Percentiles rank a stretch among this genome's conserved stretches.
These are phyloP conservation scores for Alligator sinensis DNA, from an alignment of 2,113 vertebrate genomes.

Conservation along the genomic window DNA sequence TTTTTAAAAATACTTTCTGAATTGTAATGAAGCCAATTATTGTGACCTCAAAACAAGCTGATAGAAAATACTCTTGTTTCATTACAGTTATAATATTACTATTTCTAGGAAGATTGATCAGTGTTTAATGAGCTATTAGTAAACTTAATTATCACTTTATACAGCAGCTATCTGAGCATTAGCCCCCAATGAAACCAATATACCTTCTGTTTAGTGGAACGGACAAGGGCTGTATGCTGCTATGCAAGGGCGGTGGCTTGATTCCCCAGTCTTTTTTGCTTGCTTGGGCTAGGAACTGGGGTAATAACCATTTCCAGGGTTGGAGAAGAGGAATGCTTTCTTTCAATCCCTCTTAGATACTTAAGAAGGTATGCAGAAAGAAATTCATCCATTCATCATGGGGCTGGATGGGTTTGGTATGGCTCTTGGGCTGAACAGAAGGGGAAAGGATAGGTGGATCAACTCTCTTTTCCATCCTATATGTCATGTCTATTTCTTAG, in stretches of 20 bases:
- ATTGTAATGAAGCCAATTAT: constrained; percentile 71
- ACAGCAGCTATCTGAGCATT: neutral
- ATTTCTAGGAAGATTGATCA: constrained; percentile 67
- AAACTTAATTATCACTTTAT: constrained; percentile 61
- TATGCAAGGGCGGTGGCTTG: neutral
- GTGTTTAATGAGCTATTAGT: constrained; percentile 67
- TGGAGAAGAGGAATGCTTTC: neutral
- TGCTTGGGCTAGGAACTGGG: neutral
- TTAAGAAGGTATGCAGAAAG: constrained; percentile 34
- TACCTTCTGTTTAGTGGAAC: neutral
- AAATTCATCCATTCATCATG: constrained; percentile 4
- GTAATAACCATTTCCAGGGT: neutral
- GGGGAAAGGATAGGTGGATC: constrained; percentile 26
- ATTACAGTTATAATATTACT: constrained; percentile 59
- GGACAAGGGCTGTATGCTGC: neutral
- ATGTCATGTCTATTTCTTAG: neutral
- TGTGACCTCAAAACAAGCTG: constrained; percentile 55
- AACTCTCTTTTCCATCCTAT: constrained; percentile 6
- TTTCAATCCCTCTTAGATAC: constrained; percentile 7
- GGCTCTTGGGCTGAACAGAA: neutral
- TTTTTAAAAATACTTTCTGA: constrained; percentile 69
- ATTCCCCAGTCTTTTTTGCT: neutral
- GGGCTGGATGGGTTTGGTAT: constrained; percentile 7
- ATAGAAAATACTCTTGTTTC: constrained; percentile 50
- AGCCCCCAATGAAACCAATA: neutral